Evolutionary conservation across 2,888 invertebrate genomes (phyloP), one percentile per base, ranked within the genome.

Genomic region (Drosophila kokeensis): DNA sequence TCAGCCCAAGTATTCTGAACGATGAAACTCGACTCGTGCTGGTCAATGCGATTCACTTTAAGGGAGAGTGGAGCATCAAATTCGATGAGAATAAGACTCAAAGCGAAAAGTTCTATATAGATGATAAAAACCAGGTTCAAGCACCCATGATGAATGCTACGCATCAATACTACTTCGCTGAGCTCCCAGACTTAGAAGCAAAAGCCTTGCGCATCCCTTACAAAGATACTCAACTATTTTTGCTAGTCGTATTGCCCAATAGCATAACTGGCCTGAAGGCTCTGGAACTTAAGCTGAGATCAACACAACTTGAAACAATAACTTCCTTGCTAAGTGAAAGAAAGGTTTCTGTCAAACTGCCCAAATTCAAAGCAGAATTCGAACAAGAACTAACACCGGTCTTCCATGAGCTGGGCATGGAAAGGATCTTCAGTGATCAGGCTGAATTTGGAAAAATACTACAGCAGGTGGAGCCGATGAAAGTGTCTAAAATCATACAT

Each of bases 41-140:
- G 2, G 94, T 97, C 4, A 97, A 97, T 91, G 97, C 97, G 3
- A 94, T 97, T 32, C 96, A 97, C 91, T 97, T 97, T 93, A 97
- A 97, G 93, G 96, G 96, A 18, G 93, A 94, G 32, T 97, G 97
- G 97, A 92, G 93, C 45, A 91, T 94, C 32, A 93, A 95, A 87
- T 98, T 98, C 88, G 85, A 95, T 34, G 87, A 93, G 3, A 76
- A 78, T 0, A 24, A 81, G 3, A 98, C 97, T 0, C 74, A 62
- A 4, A 93, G 94, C 0, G 94, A 94, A 68, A 94, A 95, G 1
- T 98, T 98, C 94, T 94, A 95, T 84, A 70, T 95, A 11, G 93
- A 94, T 57, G 92, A 93, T 6, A 93, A 94, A 30, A 63, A 32
- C 1, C 29, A 93, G 0, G 38, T 78, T 0, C 38, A 71, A 55